These are phyloP conservation scores for Nymphalis c-album DNA, from an alignment of 2,888 invertebrate species.

Conservation along the genomic window DNA sequence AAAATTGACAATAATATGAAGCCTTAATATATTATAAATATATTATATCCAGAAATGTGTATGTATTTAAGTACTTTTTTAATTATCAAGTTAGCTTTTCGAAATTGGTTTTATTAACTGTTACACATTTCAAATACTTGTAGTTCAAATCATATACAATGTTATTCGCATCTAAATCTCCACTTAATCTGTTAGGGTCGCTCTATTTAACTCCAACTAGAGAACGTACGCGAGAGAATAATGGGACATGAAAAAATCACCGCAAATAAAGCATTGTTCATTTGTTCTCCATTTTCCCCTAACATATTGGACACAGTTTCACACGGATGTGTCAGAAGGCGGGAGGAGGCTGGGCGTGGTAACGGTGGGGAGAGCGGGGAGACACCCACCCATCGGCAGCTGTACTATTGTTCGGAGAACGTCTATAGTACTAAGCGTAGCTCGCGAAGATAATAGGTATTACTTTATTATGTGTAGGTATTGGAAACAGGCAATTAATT, in stretches of 20 bases:
- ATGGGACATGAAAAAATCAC: conserved; percentile 68
- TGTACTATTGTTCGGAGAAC: conserved; percentile 59
- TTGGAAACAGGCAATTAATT: neutral
- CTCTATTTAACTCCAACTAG: conserved; percentile 70
- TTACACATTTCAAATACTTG: conserved; percentile 2
- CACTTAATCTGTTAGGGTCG: conserved; percentile 65
- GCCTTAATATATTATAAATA: neutral
- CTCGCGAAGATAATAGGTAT: conserved; percentile 18
- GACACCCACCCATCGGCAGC: conserved; percentile 67
- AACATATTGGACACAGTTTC: conserved; percentile 62
- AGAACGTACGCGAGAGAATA: conserved; percentile 54
- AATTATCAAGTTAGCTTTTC: neutral
- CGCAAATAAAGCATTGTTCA: conserved; percentile 67
- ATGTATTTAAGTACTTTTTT: neutral
- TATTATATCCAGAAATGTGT: neutral
- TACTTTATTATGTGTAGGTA: conserved; percentile 1
- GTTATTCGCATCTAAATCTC: conserved; percentile 58
- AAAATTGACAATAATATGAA: neutral
- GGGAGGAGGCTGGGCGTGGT: conserved; percentile 67
- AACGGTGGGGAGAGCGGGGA: conserved; percentile 43
- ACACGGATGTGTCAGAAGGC: conserved; percentile 66
- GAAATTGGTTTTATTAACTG: neutral
- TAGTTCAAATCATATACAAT: conserved; percentile 32
- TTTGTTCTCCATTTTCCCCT: conserved; percentile 66
- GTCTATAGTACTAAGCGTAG: conserved; percentile 46